Conservation (phyloP, 2,797 vertebrate species). For the Gouania willdenowi region DNA sequence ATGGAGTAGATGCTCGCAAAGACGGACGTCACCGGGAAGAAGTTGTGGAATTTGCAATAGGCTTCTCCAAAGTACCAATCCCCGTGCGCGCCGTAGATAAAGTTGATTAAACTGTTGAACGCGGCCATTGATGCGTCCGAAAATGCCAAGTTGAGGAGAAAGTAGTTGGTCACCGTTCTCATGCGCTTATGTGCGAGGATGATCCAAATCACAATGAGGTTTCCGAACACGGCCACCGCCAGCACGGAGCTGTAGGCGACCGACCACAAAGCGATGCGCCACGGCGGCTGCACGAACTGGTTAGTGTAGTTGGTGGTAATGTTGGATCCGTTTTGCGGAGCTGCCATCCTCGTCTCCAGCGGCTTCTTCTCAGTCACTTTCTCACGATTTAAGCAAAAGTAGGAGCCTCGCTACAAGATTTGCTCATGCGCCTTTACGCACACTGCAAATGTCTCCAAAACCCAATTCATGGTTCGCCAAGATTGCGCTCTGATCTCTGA, state of each 20-base stretch:
- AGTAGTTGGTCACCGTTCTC: conserved; percentile 97
- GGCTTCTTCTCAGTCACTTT: not conserved
- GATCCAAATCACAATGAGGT: conserved; percentile 95
- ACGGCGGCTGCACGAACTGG: conserved; percentile 89
- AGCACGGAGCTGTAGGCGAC: conserved; percentile 89
- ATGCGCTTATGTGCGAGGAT: conserved; percentile 95
- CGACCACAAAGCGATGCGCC: conserved; percentile 95
- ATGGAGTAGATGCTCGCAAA: conserved; percentile 99
- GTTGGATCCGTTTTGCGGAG: conserved; percentile 67
- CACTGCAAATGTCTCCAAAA: conserved; percentile 1
- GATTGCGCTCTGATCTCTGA: not conserved
- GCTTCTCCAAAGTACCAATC: conserved; percentile 96
- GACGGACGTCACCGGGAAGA: conserved; percentile 94
- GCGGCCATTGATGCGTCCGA: conserved; percentile 95
- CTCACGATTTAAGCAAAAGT: not conserved
- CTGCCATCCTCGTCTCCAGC: conserved; percentile 50
- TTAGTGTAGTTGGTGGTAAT: conserved; percentile 80
- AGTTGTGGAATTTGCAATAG: conserved; percentile 98
- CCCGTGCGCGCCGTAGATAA: conserved; percentile 88
- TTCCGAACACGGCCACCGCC: conserved; percentile 91
- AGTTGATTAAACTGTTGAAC: conserved; percentile 94
- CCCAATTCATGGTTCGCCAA: not conserved
- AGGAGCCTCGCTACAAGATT: not conserved
- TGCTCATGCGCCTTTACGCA: conserved; percentile 25
- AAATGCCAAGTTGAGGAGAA: conserved; percentile 93